phyloP scores from a whole-genome alignment of 2,797 vertebrate species.

The Tragelaphus eurycerus region DNA sequence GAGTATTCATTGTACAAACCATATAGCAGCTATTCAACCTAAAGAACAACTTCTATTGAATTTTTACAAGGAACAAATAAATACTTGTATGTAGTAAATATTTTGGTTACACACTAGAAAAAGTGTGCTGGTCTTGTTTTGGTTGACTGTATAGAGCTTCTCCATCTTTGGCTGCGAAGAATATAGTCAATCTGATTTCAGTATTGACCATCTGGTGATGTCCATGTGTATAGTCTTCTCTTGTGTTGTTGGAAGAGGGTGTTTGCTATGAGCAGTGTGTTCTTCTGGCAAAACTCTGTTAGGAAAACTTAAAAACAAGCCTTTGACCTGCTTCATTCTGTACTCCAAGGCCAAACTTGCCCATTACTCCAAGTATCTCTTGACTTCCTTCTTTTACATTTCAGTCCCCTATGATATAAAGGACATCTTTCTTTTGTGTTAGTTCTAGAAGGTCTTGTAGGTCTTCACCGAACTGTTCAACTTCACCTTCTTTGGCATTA shows the following conservation, averaged over 20 bases:
- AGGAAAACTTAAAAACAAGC: not conserved
- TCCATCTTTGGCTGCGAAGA: not conserved
- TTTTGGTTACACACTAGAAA: slow-evolving; percentile 67
- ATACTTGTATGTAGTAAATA: slow-evolving; percentile 73
- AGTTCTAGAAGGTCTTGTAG: not conserved
- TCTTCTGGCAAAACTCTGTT: not conserved
- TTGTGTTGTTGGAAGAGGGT: not conserved
- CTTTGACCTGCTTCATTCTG: not conserved
- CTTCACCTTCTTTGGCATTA: not conserved
- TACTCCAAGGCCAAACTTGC: not conserved
- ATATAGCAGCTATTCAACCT: slow-evolving; percentile 45
- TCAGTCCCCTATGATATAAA: not conserved
- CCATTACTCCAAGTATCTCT: not conserved
- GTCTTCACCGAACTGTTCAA: not conserved
- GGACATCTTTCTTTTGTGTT: not conserved
- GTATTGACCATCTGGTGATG: not conserved
- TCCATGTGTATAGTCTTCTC: not conserved
- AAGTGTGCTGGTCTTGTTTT: not conserved
- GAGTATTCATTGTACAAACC: slow-evolving; percentile 64
- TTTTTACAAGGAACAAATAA: slow-evolving; percentile 72
- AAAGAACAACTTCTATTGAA: slow-evolving; percentile 58
- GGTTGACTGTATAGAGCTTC: not conserved
- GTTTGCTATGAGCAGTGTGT: not conserved
- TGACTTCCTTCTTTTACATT: not conserved
- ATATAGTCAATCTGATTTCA: not conserved